Base-by-base conservation (phyloP, 2,888 invertebrate genomes). In the Amiota communis region DNA sequence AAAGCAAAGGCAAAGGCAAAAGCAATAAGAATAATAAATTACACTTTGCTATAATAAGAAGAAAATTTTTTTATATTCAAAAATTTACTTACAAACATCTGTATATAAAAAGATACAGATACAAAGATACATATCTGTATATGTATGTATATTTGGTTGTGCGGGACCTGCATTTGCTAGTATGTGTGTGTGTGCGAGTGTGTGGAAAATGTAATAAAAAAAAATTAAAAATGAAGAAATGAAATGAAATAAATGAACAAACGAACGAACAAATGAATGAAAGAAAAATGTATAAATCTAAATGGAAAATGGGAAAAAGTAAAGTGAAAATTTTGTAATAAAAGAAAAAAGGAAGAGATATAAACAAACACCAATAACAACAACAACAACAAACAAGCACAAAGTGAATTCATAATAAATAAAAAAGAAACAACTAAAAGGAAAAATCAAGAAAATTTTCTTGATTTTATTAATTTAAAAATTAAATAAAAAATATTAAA, bases 11-110 rank as follows among this genome's bases (percentile, higher is more conserved):
- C 64, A 17, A 77, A 63, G 75, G 11, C 63, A 84, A 72, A 72
- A 81, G 84, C 82, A 82, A 84, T 84, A 83, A 86, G 85, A 83
- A 84, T 84, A 84, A 84, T 84, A 84, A 84, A 84, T 84, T 85
- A 84, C 84, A 84, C 81, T 86, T 84, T 84, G 82, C 86, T 83
- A 83, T 86, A 86, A 83, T 83, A 83, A 83, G 83, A 83, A 83
- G 81, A 84, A 81, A 84, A 36, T 36, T 36, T 36, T 36, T 36
- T 36, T 36, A 36, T 36, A 36, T 36, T 4, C 36, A 36, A 36
- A n/a, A 81, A 83, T 81, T 83, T 83, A 85, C 84, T 83, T 77
- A 84, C 80, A 80, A 61, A 81, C 63, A 80, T 48, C 76, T 57
- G 75, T 74, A 78, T 75, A 74, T 77, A 76, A 76, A 36, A 77